These are phyloP conservation scores for Sus cebifrons DNA, from an alignment of 2,797 vertebrate genomes.

Conservation along the genomic window DNA sequence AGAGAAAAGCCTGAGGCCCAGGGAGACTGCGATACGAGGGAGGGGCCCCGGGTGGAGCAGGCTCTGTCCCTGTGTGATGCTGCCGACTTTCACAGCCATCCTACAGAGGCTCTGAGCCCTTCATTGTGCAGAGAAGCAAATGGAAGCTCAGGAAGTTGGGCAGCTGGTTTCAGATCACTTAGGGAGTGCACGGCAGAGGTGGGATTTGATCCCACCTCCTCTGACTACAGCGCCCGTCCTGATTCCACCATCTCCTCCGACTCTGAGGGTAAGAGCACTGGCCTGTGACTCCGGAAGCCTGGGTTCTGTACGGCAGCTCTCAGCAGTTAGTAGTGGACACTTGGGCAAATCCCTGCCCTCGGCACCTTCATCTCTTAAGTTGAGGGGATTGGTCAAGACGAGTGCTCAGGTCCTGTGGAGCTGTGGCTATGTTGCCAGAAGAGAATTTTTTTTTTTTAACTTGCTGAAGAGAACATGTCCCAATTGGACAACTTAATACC, in stretches of 20 bases:
- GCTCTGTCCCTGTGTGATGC: fast-evolving
- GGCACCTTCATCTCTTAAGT: background rate
- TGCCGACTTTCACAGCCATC: background rate
- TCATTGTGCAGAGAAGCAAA: background rate
- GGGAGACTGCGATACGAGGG: background rate
- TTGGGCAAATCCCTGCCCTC: background rate
- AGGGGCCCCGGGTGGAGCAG: background rate
- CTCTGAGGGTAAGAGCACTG: background rate
- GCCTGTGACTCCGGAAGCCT: background rate
- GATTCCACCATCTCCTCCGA: background rate
- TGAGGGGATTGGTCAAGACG: background rate
- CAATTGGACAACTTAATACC: background rate
- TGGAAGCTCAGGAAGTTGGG: background rate
- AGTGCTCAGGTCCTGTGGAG: background rate
- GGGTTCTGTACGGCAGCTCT: background rate
- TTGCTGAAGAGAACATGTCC: background rate
- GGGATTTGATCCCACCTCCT: background rate
- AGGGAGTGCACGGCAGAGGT: background rate
- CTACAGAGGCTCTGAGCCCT: background rate
- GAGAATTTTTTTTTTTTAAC: background rate
- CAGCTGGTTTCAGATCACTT: background rate
- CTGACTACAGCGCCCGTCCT: no score
- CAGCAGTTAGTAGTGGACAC: background rate
- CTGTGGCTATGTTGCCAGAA: background rate
- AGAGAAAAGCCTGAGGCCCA: background rate